A percentile compares a stretch with the other conserved stretches of the same genome.
Conservation (phyloP, 1,140 invertebrate species). For the Teleogryllus occipitalis region DNA sequence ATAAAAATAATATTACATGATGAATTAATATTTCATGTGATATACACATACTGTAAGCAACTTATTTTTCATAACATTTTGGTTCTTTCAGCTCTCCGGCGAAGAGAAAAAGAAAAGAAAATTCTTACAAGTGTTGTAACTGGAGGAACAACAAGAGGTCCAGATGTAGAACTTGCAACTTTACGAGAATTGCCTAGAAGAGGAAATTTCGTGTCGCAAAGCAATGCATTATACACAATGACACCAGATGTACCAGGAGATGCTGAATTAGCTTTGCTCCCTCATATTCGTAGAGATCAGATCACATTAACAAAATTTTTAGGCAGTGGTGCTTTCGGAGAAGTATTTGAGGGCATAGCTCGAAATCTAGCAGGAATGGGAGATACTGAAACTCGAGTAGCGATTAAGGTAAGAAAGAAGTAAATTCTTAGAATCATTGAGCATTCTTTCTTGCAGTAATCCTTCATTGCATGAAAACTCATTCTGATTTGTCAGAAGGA, state of each 20-base stretch:
- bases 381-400: conserved; percentile 56
- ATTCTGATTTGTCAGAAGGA: no score
- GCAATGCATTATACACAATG: conserved; percentile 64
- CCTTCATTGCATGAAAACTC: no score
- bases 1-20: no score
- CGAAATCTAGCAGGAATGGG: conserved; percentile 45
- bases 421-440: neutral
- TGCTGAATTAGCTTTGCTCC: conserved; percentile 63
- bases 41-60: no score
- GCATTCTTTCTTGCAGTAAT: no score
- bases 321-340: conserved; percentile 93
- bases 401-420: conserved; percentile 61
- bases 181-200: conserved; percentile 70
- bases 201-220: conserved; percentile 64
- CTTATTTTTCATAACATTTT: neutral
- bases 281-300: conserved; percentile 70
- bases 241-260: conserved; percentile 41
- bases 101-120: conserved; percentile 48
- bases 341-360: conserved; percentile 86
- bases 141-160: conserved; percentile 37
- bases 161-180: conserved; percentile 78
- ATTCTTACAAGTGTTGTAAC: conserved; percentile 37
- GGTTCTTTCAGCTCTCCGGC: conserved; percentile 26
- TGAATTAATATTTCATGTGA: no score
- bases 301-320: conserved; percentile 80